These are phyloP conservation scores for Aromia moschata DNA, from an alignment of 2,888 invertebrate species.

Conservation along the genomic window DNA sequence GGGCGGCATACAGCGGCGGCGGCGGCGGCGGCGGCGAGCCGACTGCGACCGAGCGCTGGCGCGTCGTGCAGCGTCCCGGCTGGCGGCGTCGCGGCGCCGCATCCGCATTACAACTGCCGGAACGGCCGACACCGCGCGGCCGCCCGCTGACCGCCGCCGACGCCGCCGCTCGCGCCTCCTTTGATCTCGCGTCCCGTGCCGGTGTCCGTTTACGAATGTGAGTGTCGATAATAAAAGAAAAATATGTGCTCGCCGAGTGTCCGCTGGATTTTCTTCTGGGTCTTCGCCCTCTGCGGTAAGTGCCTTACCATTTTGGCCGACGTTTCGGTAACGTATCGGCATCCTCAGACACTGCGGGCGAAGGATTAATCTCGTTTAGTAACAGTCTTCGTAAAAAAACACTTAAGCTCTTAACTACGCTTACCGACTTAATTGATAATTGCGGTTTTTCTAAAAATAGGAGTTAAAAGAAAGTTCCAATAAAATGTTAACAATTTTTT, in stretches of 20 bases:
- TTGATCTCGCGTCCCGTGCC: constrained; percentile 31
- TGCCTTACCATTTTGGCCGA: constrained; percentile 11
- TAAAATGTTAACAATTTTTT: no score
- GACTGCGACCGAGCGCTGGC: constrained; percentile 49
- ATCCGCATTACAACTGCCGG: constrained; percentile 58
- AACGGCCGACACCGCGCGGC: constrained; percentile 31
- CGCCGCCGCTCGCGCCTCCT: constrained; percentile 47
- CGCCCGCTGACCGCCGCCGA: constrained; percentile 35
- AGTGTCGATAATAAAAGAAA: no score
- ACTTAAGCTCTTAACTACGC: no score
- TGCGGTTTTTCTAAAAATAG: no score
- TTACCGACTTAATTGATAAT: no score
- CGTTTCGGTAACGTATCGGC: constrained; percentile 27
- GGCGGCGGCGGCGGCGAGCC: constrained; percentile 31
- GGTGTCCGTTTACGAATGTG: background rate
- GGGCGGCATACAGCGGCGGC: constrained; percentile 34
- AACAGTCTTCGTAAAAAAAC: no score
- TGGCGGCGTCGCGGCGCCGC: constrained; percentile 55
- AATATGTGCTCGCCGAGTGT: constrained; percentile 49
- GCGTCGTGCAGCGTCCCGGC: constrained; percentile 47
- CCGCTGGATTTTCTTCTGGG: constrained; percentile 50
- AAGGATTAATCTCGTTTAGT: no score
- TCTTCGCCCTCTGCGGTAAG: constrained; percentile 55
- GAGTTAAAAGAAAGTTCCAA: no score
- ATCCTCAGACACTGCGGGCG: constrained; percentile 40